A percentile compares a stretch with the other conserved stretches of the same genome.
phyloP scores from a whole-genome alignment of 2,113 vertebrate species.

The Cromileptes altivelis region DNA sequence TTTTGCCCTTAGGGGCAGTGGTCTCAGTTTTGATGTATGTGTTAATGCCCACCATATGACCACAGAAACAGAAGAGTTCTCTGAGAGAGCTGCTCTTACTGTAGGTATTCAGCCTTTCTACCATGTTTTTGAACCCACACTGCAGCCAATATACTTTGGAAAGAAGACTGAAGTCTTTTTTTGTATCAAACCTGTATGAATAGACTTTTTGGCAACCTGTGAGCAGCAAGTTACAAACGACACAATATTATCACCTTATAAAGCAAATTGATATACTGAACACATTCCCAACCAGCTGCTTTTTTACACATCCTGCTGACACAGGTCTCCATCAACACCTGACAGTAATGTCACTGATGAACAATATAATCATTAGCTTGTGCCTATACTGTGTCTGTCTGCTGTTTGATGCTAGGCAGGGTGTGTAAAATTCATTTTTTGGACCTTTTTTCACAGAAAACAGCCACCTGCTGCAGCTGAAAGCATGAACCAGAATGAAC shows the following conservation, averaged over 20 bases:
- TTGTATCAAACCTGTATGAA: too few species aligned
- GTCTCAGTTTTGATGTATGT: conserved; percentile 29
- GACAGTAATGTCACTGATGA: background rate
- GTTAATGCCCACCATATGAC: conserved; percentile 36
- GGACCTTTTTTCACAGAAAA: background rate
- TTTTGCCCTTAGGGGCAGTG: conserved; percentile 5
- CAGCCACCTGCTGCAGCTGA: background rate
- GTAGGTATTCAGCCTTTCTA: background rate
- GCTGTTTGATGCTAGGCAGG: background rate
- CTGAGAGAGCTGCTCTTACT: background rate
- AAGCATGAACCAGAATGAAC: background rate
- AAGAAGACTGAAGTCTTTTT: too few species aligned
- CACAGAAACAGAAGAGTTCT: conserved; percentile 12
- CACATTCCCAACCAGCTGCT: background rate
- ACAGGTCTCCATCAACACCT: background rate
- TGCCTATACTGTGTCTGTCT: background rate
- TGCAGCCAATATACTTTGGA: too few species aligned
- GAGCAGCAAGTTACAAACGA: background rate
- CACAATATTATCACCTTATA: background rate
- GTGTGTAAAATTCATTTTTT: background rate
- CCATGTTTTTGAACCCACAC: conserved; percentile 2
- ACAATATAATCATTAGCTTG: background rate
- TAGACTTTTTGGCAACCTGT: too few species aligned
- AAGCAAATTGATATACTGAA: background rate
- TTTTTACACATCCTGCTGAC: background rate